phyloP scores from a whole-genome alignment of 2,888 invertebrate genomes.

The Aleiodes alternator region DNA sequence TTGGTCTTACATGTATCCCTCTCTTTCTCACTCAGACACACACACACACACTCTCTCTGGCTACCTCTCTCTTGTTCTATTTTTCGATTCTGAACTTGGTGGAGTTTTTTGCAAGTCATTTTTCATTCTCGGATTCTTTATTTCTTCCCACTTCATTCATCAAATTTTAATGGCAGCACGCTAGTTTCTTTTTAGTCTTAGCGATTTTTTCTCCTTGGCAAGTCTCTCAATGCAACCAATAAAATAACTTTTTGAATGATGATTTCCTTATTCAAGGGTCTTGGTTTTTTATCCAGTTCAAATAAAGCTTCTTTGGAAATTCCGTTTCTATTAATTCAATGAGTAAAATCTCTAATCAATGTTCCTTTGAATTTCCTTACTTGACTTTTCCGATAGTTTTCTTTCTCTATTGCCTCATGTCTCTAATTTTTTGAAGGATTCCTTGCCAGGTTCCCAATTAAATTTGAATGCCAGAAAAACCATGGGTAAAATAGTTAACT shows the following conservation, averaged over 20 bases:
- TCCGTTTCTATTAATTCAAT: too few relatives aligned
- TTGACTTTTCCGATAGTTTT: too few relatives aligned
- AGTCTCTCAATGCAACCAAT: constrained; percentile 67
- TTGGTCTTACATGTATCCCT: background rate
- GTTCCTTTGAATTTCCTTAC: too few relatives aligned
- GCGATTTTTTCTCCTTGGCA: constrained; percentile 43
- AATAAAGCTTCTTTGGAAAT: too few relatives aligned
- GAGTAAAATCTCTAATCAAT: too few relatives aligned
- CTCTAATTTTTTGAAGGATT: too few relatives aligned
- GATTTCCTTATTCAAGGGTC: too few relatives aligned
- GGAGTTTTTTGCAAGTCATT: constrained; percentile 8
- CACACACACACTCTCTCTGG: background rate
- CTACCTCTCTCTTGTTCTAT: background rate
- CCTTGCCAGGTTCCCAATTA: background rate
- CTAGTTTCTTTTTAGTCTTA: constrained; percentile 58
- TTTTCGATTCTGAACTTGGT: constrained; percentile 62
- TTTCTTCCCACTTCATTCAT: constrained; percentile 24
- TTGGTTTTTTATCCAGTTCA: too few relatives aligned
- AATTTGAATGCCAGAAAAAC: background rate
- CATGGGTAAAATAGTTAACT: constrained; percentile 51
- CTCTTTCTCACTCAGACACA: constrained; percentile 32
- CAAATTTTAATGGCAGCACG: constrained; percentile 62
- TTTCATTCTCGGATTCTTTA: constrained; percentile 48
- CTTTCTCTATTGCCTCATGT: too few relatives aligned
- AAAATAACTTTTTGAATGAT: background rate